Evolutionary conservation across 1,140 invertebrate species (phyloP).

Genomic region (Pogonognathellus flavescens): DNA sequence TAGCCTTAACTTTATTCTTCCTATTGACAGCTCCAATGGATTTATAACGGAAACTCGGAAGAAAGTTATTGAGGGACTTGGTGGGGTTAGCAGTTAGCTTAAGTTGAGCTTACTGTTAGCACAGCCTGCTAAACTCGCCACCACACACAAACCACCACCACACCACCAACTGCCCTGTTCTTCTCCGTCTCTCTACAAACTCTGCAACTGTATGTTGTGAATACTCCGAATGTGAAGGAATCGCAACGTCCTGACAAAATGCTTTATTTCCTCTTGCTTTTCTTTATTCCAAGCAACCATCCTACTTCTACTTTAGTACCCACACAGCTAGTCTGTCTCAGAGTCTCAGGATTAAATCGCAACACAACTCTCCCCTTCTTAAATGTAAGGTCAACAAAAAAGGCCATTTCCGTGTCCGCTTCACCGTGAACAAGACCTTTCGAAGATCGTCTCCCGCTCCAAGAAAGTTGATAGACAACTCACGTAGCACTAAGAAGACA

Average conservation of each 20-base stretch:
- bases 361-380: not conserved
- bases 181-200: not conserved
- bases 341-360: not conserved
- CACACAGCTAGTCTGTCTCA: no score
- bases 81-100: constrained; percentile 49
- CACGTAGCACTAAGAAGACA: constrained; percentile 9
- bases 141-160: not conserved
- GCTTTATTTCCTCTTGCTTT: not conserved
- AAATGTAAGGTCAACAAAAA: constrained; percentile 54
- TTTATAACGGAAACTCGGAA: constrained; percentile 42
- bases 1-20: constrained; percentile 3
- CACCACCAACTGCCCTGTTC: not conserved
- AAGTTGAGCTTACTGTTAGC: constrained; percentile 38
- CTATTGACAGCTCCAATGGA: constrained; percentile 48
- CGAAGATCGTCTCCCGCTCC: not conserved
- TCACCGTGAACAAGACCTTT: constrained; percentile 26
- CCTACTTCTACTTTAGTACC: no score
- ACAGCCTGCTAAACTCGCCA: constrained; percentile 9
- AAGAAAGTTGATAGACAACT: constrained; percentile 49
- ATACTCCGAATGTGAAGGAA: not conserved
- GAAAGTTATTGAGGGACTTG: constrained; percentile 46
- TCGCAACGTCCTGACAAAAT: not conserved
- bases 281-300: not conserved
- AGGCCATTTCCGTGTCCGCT: constrained; percentile 41
- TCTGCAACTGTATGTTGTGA: not conserved